Conservation (phyloP, 2,888 invertebrate species). For the Monochamus alternatus region DNA sequence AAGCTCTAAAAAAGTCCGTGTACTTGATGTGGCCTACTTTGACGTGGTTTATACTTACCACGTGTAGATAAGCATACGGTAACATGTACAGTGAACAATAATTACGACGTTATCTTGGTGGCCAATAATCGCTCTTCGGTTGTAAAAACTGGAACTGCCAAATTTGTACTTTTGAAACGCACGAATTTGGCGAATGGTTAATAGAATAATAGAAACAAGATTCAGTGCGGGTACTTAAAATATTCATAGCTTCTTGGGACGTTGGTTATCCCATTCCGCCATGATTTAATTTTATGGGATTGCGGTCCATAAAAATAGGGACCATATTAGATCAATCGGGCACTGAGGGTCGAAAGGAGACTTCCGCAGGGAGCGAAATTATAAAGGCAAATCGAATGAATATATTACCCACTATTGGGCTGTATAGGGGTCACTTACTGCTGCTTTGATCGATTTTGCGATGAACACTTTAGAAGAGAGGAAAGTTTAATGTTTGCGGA, state of each 20-base stretch:
- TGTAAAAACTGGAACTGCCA: too few relatives aligned
- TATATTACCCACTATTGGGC: conserved; percentile 14
- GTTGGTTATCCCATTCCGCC: background rate
- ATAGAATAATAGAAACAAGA: too few relatives aligned
- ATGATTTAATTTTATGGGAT: conserved; percentile 22
- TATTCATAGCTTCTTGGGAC: background rate
- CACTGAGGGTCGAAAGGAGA: background rate
- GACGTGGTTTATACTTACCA: too few relatives aligned
- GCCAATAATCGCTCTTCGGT: too few relatives aligned
- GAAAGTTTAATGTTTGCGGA: background rate
- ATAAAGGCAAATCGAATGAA: conserved; percentile 27
- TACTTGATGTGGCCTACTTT: too few relatives aligned
- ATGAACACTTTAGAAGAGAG: background rate
- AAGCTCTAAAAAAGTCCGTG: too few relatives aligned
- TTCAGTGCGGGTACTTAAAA: background rate
- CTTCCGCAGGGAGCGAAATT: conserved; percentile 19
- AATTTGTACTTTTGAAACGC: too few relatives aligned
- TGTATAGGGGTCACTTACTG: conserved; percentile 1
- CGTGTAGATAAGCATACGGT: too few relatives aligned
- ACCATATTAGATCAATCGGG: conserved; percentile 16
- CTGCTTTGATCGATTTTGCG: background rate
- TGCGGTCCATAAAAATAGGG: conserved; percentile 19
- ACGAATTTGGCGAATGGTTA: too few relatives aligned
- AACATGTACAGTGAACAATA: too few relatives aligned
- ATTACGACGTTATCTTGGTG: too few relatives aligned